Evolutionary conservation across 2,797 vertebrate genomes (phyloP), one percentile per base, ranked within the genome.

Genomic region (Columba guinea): DNA sequence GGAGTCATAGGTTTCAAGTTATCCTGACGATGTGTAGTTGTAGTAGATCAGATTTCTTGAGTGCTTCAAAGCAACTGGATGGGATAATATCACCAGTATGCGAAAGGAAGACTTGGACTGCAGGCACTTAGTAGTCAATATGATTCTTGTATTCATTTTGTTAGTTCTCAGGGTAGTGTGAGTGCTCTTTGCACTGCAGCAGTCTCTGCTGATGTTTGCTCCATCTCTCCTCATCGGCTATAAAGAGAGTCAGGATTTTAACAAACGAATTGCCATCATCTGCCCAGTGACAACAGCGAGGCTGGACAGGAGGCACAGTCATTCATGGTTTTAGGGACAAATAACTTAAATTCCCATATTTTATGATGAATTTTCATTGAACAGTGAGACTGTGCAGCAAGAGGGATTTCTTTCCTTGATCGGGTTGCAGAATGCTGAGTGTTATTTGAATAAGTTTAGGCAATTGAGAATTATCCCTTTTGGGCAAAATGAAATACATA

Each of bases 181-280:
- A 94, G 62, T 55, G 65, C 77, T 94, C 32, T 75, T 93, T 67
- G 90, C 77, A 32, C 74, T 90, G 86, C 88, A 87, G 93, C 68
- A 94, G 49, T 28, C 51, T 56, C 44, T 93, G 78, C 78, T 87
- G 68, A 30, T 89, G 51, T 77, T 84, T 83, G 32, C 56, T 93
- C 53, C 46, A 24, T 80, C 53, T 70, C 75, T 78, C 73, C 48
- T 76, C 28, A 8, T 2, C 5, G 37, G 13, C 83, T 81, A 34
- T 63, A 55, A 55, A 65, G 48, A 80, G 21, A 51, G 19, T 65
- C 37, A 6, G 71, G 68, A 58, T 91, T 94, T 88, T 92, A 19
- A 53, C 39, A 84, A 41, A 35, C 68, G 67, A 37, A 52, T 41
- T 81, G 34, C 26, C 17, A 2, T 68, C 23, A 23, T 49, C 51